phyloP scores from a whole-genome alignment of 2,888 invertebrate genomes.

The Eulithis prunata region DNA sequence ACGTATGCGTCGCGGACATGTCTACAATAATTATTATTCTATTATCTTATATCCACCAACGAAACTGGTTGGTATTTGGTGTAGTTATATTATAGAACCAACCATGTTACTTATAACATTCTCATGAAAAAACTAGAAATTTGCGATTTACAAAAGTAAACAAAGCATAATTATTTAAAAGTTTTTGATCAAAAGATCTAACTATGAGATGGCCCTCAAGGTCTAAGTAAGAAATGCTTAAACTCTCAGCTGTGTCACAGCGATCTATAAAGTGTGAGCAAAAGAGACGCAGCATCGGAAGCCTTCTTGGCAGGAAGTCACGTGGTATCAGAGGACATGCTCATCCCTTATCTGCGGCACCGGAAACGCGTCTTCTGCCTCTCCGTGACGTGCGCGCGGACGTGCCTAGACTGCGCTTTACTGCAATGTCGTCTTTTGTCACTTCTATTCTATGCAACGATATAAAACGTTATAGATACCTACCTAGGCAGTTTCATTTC shows the following conservation, averaged over 20 bases:
- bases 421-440: not conserved
- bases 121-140: too few relatives aligned
- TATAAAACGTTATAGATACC: not conserved
- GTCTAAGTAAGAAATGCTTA: too few relatives aligned
- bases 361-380: constrained; percentile 36
- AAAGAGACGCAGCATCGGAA: constrained; percentile 3
- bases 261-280: too few relatives aligned
- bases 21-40: constrained; percentile 27
- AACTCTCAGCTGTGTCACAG: too few relatives aligned
- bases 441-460: not conserved
- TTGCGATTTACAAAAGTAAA: too few relatives aligned
- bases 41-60: constrained; percentile 22
- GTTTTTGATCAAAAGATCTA: too few relatives aligned
- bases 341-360: constrained; percentile 39
- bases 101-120: too few relatives aligned
- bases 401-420: constrained; percentile 28
- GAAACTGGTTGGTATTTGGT: not conserved
- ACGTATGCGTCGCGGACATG: constrained; percentile 21
- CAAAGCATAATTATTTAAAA: too few relatives aligned
- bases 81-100: too few relatives aligned
- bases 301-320: constrained; percentile 36
- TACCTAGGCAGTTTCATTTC: too few relatives aligned
- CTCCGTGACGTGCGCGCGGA: constrained; percentile 20
- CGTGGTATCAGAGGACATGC: constrained; percentile 8
- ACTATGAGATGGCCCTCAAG: too few relatives aligned